Base-by-base conservation (phyloP, 2,888 invertebrate genomes). In the Parasteatoda lunata region DNA sequence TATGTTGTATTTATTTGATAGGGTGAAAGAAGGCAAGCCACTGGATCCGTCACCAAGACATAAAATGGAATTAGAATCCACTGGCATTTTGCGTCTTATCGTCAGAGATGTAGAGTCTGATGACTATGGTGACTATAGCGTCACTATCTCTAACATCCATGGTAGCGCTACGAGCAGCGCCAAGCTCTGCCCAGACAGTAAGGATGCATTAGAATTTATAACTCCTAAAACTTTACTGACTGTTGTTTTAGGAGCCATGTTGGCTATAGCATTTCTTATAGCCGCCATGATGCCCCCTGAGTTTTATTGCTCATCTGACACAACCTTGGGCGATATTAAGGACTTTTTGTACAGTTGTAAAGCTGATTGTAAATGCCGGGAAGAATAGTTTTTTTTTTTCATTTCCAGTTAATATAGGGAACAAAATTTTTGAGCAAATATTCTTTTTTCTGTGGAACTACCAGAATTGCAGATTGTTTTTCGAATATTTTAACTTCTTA, bases 91-190 rank as follows among this genome's bases (percentile, higher is more conserved):
- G 64, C 94, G 97, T 11, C 93, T 98, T 51, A 94, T 95, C 76
- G 95, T 99, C 90, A 93, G 94, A 80, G 95, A 96, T 89, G 95
- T 96, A 2, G 91, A 91, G 47, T 90, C 92, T 69, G 94, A 94
- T 80, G 98, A 98, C 92, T 95, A 96, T 2, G 98, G 96, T 79
- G 94, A 95, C 88, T 98, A 98, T 93, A 94, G 94, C 73, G 95
- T 97, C 91, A 94, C 95, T 90, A 95, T 97, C 88, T 95, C 93
- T 91, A 97, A 97, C 93, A 95, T 95, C 5, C 95, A 96, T 91
- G 97, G 97, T 0, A 95, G 73, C 45, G 89, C 87, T 11, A 84
- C 84, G 9, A 72, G 88, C 68, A 81, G 77, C 51, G 86, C 88
- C 3, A 94, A 95, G 77, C 94, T 97, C 85, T 94, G 95, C 77